Evolutionary conservation across 1,140 invertebrate species (phyloP), one percentile per base, ranked within the genome.

Genomic region (Uloborus diversus): DNA sequence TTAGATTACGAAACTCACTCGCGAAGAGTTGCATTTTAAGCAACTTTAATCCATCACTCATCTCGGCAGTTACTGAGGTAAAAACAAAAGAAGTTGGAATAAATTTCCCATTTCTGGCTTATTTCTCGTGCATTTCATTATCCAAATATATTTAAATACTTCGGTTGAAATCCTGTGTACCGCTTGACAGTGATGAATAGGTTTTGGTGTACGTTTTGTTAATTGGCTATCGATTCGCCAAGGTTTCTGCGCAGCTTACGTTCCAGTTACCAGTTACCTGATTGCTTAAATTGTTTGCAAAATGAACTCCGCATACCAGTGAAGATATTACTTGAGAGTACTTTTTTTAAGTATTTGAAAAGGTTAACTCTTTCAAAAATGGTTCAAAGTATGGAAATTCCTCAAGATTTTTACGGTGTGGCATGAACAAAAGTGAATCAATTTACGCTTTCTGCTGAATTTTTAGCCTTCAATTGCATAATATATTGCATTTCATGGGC

Each of bases 91-190:
- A 66, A 66, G 42, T 51, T 49, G 20, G 64, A 33, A 66, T 23
- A 51, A 66, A 33, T 13, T 66, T 66, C 42, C 42, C 17, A 66
- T 42, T 66, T 66, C 64, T 66, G 51, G 51, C 42, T 66, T 66
- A 66, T 66, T 66, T 66, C 64, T 49, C 64, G 47, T 28, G 42
- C 25, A 53, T 53, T 53, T 53, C 49, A 49, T 66, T 66, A 25
- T 33, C 42, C 42, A 66, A 66, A 66, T 66, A 42, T 27, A 66
- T 66, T 66, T 66, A 42, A 66, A 66, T 66, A 66, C 64, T 23
- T 66, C 14, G 23, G 37, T 25, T 27, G 32, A 51, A 66, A 66
- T 27, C 42, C 42, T 25, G 62, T 49, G 42, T 66, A 28, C 5
- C n/a, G 13, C 37, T 14, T 27, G 64, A 49, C 64, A 66, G 37